Conservation (phyloP, 2,113 vertebrate species). For the Ameiurus melas region DNA sequence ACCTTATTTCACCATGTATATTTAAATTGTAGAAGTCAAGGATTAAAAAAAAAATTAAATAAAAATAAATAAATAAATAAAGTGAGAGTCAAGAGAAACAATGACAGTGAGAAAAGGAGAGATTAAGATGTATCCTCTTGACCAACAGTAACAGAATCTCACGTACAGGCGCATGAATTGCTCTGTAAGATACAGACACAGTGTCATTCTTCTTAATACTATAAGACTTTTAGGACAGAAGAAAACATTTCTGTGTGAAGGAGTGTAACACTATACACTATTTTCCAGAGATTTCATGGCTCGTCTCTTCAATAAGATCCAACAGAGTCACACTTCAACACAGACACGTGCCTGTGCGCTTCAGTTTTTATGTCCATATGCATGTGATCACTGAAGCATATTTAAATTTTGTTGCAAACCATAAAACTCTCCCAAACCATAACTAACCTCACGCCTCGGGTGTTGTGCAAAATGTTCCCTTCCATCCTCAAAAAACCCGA, state of each 20-base stretch:
- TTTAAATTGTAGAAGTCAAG: background rate
- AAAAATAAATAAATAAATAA: too few species aligned
- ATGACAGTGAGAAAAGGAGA: background rate
- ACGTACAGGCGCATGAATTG: background rate
- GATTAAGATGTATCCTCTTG: background rate
- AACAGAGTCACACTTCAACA: conserved; percentile 30
- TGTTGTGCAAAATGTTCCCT: conserved; percentile 5
- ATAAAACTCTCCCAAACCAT: conserved; percentile 31
- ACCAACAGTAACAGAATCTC: background rate
- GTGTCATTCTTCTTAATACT: conserved; percentile 6
- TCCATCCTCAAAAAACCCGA: background rate
- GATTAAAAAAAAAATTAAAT: too few species aligned
- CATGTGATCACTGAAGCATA: conserved; percentile 40
- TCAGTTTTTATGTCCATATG: background rate
- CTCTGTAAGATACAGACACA: background rate
- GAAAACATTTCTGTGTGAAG: conserved; percentile 32
- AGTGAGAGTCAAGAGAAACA: background rate
- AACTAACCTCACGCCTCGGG: conserved; percentile 12
- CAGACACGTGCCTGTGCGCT: conserved; percentile 28
- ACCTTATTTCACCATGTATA: background rate
- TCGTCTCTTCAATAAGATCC: background rate
- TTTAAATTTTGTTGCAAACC: conserved; percentile 25
- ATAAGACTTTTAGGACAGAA: conserved; percentile 22
- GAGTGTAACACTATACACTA: conserved; percentile 21
- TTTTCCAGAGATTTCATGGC: conserved; percentile 46